Conservation (phyloP, 2,113 vertebrate genomes). For the Hippocampus mohnikei region DNA sequence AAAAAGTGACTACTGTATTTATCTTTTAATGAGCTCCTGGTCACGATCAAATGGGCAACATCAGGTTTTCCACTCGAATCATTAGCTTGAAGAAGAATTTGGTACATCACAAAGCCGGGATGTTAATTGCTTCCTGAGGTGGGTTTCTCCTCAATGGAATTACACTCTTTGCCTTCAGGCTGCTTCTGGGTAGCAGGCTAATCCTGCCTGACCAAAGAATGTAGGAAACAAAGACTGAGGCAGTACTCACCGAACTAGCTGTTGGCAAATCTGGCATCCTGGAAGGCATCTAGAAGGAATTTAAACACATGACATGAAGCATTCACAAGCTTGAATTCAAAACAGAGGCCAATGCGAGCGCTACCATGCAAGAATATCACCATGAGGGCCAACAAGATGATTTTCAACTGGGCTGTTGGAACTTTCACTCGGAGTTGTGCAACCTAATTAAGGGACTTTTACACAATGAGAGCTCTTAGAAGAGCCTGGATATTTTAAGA, state of each 20-base stretch:
- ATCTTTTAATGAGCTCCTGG: not conserved
- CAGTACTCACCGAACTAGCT: constrained; percentile 89
- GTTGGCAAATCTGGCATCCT: constrained; percentile 99
- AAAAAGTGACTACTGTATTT: not conserved
- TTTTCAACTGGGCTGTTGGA: no score
- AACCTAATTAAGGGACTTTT: no score
- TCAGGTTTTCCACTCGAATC: constrained; percentile 1
- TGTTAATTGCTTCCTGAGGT: constrained; percentile 45
- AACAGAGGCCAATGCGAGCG: not conserved
- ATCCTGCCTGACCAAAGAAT: constrained; percentile 22
- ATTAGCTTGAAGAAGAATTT: constrained; percentile 12
- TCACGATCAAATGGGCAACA: not conserved
- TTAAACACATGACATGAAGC: constrained; percentile 14
- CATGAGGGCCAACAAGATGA: not conserved
- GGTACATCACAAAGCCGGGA: constrained; percentile 36
- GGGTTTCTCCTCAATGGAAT: constrained; percentile 12
- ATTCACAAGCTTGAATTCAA: not conserved
- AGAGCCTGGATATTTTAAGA: no score
- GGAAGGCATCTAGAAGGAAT: constrained; percentile 89
- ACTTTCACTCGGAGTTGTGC: no score
- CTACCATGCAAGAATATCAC: not conserved
- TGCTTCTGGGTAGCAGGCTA: constrained; percentile 7
- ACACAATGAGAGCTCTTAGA: no score
- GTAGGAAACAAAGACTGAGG: constrained; percentile 8
- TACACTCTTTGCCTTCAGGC: not conserved